phyloP scores from a whole-genome alignment of 1,140 invertebrate genomes.

The Matsumurasca onukii region DNA sequence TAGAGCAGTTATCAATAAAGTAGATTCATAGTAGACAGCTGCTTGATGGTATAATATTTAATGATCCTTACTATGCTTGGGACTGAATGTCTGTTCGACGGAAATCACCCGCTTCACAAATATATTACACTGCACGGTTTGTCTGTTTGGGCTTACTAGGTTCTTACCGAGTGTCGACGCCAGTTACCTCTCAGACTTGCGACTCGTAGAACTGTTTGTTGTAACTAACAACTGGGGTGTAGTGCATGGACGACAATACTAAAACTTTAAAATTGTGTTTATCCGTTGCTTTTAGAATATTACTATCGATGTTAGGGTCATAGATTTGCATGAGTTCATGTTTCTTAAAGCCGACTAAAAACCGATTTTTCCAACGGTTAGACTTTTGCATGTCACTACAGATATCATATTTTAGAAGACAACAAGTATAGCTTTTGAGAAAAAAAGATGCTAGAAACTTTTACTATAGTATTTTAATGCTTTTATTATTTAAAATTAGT shows the following conservation, averaged over 20 bases:
- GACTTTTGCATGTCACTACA: not conserved
- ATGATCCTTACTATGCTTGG: conserved; percentile 25
- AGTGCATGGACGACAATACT: conserved; percentile 10
- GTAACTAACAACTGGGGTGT: conserved; percentile 4
- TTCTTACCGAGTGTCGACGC: conserved; percentile 15
- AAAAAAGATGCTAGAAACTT: not conserved
- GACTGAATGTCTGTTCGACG: conserved; percentile 4
- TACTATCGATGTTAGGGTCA: conserved; percentile 15
- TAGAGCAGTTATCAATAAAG: conserved; percentile 51
- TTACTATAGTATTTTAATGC: not conserved
- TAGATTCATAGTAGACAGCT: conserved; percentile 50
- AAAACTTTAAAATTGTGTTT: conserved; percentile 17
- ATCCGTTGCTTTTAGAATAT: conserved; percentile 21
- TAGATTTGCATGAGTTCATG: conserved; percentile 19
- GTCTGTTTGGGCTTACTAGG: conserved; percentile 28
- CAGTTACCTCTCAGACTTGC: conserved; percentile 8
- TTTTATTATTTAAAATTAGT: not conserved
- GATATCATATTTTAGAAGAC: not conserved
- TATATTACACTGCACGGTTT: conserved; percentile 29
- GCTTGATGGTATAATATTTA: conserved; percentile 43
- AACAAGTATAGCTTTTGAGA: not conserved
- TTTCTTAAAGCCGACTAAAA: not conserved
- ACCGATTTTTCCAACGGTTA: not conserved
- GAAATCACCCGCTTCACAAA: conserved; percentile 26
- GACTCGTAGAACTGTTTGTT: conserved; percentile 9